Conservation (phyloP, 2,888 invertebrate genomes). For the Idaea biselata region DNA sequence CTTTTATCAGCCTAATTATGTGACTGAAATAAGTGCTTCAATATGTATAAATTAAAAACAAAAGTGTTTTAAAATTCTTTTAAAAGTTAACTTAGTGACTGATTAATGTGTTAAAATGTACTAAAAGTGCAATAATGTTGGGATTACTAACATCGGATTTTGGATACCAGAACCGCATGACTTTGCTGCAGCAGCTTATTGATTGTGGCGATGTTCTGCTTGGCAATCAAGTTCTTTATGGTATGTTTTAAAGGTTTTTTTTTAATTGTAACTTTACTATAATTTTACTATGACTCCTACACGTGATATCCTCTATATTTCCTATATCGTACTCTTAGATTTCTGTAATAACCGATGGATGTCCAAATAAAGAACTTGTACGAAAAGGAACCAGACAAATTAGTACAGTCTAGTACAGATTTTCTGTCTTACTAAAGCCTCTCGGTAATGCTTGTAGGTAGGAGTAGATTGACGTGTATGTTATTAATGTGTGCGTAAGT, state of each 20-base stretch:
- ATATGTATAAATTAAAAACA: neutral
- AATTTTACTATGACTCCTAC: too few relatives aligned
- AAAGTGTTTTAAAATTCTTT: neutral
- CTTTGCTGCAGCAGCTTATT: constrained; percentile 66
- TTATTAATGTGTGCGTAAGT: too few relatives aligned
- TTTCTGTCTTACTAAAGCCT: too few relatives aligned
- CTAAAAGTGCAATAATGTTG: constrained; percentile 50
- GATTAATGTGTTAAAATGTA: neutral
- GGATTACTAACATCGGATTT: constrained; percentile 69
- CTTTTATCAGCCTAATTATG: neutral
- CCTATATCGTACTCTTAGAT: too few relatives aligned
- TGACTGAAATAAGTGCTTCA: neutral
- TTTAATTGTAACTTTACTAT: neutral
- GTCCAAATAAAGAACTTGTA: too few relatives aligned
- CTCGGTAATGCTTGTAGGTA: too few relatives aligned
- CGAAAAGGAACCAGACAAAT: too few relatives aligned
- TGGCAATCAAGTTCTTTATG: constrained; percentile 56
- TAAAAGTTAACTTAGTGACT: neutral
- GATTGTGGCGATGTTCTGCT: constrained; percentile 70
- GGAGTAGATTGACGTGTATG: too few relatives aligned
- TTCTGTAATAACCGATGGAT: too few relatives aligned
- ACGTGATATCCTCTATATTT: too few relatives aligned
- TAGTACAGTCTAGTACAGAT: too few relatives aligned
- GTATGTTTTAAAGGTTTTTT: constrained; percentile 35
- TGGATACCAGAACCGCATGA: constrained; percentile 65